phyloP scores from a whole-genome alignment of 2,113 vertebrate species.

The Loxodonta africana region DNA sequence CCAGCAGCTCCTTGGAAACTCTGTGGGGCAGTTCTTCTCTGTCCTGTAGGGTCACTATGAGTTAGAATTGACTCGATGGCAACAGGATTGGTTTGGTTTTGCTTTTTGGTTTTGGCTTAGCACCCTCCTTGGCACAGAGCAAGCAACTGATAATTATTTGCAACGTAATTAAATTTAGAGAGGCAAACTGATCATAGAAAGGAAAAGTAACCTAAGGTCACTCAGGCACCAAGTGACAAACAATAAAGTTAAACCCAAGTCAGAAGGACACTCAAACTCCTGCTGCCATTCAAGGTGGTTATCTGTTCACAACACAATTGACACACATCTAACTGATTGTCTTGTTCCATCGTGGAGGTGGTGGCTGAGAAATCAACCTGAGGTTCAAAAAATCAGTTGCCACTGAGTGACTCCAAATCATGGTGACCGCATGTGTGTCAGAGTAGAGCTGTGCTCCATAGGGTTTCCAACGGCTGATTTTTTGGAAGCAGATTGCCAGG shows the following conservation, averaged over 20 bases:
- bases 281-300: neutral
- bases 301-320: neutral
- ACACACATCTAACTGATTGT: neutral
- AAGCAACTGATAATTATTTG: neutral
- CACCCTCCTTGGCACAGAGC: neutral
- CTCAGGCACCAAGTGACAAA: neutral
- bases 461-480: neutral
- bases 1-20: too few relatives aligned
- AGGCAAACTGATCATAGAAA: neutral
- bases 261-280: neutral
- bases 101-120: neutral
- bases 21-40: too few relatives aligned
- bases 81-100: neutral
- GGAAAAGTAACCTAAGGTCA: constrained; percentile 10
- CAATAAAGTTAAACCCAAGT: neutral
- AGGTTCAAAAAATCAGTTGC: neutral
- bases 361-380: neutral
- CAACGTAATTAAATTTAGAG: neutral
- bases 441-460: neutral
- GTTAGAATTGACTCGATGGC: too few relatives aligned
- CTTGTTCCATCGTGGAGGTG: neutral
- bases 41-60: too few relatives aligned
- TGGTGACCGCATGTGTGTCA: neutral
- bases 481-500: neutral
- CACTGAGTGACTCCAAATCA: neutral